Percentiles rank a stretch among this genome's conserved stretches.
Evolutionary conservation across 2,888 invertebrate genomes (phyloP).

Genomic region (Lasioglossum morio): DNA sequence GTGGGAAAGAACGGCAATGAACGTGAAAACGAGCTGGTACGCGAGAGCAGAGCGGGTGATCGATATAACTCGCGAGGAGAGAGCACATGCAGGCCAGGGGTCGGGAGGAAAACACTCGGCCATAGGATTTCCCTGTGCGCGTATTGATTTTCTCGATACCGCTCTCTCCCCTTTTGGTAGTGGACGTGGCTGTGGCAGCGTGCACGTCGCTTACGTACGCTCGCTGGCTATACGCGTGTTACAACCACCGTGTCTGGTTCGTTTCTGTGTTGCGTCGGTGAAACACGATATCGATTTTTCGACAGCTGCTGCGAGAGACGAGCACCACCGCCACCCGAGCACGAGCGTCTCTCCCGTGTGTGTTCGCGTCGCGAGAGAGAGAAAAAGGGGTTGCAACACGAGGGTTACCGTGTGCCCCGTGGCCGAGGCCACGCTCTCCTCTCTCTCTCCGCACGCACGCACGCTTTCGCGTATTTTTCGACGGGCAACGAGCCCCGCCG

Average conservation of each 20-base stretch:
- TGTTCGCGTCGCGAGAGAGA: conserved; percentile 14
- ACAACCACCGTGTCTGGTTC: not conserved
- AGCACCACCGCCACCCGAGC: conserved; percentile 17
- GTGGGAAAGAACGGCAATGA: conserved; percentile 35
- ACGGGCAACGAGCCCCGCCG: not conserved
- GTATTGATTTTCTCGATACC: conserved; percentile 78
- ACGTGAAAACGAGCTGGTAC: conserved; percentile 22
- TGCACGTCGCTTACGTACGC: conserved; percentile 50
- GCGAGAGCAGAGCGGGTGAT: conserved; percentile 35
- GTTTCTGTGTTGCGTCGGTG: not conserved
- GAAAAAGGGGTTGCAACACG: conserved; percentile 43
- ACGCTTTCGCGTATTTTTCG: not conserved
- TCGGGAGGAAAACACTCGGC: conserved; percentile 66
- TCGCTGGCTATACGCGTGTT: conserved; percentile 65
- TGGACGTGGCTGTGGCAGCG: conserved; percentile 44
- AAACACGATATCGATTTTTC: conserved; percentile 81
- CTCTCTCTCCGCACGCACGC: not conserved
- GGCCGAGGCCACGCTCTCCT: not conserved
- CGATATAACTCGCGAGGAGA: conserved; percentile 50
- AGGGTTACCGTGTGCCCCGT: not conserved
- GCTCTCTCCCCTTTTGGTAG: conserved; percentile 57
- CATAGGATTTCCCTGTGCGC: conserved; percentile 72
- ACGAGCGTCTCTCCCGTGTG: not conserved
- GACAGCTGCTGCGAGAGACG: conserved; percentile 81
- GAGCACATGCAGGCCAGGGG: conserved; percentile 58